Evolutionary conservation across 2,113 vertebrate species (phyloP).

Genomic region (Gambusia affinis): DNA sequence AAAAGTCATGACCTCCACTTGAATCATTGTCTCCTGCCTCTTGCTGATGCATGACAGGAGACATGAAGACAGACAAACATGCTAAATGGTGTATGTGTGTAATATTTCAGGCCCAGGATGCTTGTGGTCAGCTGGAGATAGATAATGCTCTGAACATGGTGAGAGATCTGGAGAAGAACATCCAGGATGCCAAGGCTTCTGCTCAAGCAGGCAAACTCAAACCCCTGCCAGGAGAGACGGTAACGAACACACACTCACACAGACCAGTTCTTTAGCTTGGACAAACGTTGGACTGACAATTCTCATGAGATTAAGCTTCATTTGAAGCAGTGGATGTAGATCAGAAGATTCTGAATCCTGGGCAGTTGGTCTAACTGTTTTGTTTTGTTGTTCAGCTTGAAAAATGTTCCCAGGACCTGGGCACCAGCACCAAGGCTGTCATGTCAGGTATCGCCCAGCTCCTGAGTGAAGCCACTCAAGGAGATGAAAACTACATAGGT

Average conservation of each 20-base stretch:
- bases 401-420: slow-evolving; percentile 94
- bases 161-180: slow-evolving; percentile 90
- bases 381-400: slow-evolving; percentile 83
- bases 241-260: slow-evolving; percentile 60
- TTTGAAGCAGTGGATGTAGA: not conserved
- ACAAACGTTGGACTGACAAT: too few relatives aligned
- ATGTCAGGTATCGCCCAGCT: slow-evolving; percentile 93
- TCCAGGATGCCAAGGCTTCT: slow-evolving; percentile 91
- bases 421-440: slow-evolving; percentile 93
- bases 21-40: too few relatives aligned
- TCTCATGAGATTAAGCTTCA: not conserved
- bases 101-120: slow-evolving; percentile 90
- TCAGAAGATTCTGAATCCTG: too few relatives aligned
- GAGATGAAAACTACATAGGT: slow-evolving; percentile 99
- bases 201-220: slow-evolving; percentile 89
- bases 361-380: not conserved
- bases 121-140: slow-evolving; percentile 94
- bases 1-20: not conserved
- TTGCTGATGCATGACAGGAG: too few relatives aligned
- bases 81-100: not conserved
- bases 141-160: slow-evolving; percentile 91
- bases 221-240: slow-evolving; percentile 94
- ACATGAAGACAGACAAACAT: too few relatives aligned
- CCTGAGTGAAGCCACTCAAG: slow-evolving; percentile 93
- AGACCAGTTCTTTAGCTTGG: not conserved